These are phyloP conservation scores for Grammomys dolichurus DNA, from an alignment of 2,113 vertebrate species.

Conservation along the genomic window DNA sequence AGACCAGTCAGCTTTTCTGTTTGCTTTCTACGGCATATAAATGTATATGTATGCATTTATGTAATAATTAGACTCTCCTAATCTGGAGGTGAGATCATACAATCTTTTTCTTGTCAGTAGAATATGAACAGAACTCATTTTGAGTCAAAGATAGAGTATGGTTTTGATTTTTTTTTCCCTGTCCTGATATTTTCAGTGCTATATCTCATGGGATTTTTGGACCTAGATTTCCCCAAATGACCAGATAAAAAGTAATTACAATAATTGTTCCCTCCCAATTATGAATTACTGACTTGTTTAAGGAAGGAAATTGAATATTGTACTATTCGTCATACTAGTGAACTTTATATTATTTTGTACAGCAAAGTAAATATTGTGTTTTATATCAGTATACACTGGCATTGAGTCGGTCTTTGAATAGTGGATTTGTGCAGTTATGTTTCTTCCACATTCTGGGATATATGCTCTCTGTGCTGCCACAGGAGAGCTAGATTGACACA, in stretches of 20 bases:
- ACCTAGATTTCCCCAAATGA: neutral
- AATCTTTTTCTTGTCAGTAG: neutral
- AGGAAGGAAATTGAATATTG: neutral
- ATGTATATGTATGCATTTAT: neutral
- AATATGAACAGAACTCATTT: conserved; percentile 5
- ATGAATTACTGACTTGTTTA: neutral
- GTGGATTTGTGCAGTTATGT: neutral
- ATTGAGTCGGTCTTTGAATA: neutral
- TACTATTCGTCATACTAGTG: neutral
- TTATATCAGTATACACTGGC: neutral
- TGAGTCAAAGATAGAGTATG: neutral
- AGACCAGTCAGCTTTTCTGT: neutral
- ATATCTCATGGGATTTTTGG: neutral
- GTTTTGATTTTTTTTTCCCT: neutral
- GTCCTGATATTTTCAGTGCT: neutral
- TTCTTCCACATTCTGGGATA: neutral
- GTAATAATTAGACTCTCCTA: neutral
- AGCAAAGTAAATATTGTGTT: neutral
- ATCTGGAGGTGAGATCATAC: neutral
- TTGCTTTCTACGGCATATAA: neutral
- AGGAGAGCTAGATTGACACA: neutral
- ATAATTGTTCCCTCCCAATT: neutral
- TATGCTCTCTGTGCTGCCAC: neutral
- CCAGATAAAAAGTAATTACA: neutral
- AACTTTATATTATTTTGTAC: neutral